A percentile compares a stretch with the other conserved stretches of the same genome.
Evolutionary conservation across 2,797 vertebrate species (phyloP).

Genomic region (Pangasius larnaudii): DNA sequence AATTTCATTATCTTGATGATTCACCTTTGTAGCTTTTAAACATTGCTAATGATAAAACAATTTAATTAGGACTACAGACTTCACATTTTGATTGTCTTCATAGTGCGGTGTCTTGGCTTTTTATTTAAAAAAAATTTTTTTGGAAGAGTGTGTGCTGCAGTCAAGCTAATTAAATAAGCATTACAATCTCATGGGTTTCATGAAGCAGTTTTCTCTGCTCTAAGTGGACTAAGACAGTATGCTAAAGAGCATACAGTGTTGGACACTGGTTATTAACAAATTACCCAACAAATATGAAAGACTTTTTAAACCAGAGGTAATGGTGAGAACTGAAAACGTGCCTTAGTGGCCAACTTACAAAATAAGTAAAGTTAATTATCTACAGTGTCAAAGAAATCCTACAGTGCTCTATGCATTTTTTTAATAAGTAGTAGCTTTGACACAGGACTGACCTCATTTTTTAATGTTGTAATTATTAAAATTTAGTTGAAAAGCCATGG

Average conservation of each 20-base stretch:
- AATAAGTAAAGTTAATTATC: constrained; percentile 8
- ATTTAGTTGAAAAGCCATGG: not conserved
- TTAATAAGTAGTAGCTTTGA: not conserved
- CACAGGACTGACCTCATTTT: not conserved
- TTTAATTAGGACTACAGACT: constrained; percentile 33
- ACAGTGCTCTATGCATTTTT: not conserved
- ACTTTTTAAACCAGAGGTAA: not conserved
- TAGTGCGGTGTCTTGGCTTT: constrained; percentile 9
- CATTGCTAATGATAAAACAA: constrained; percentile 25
- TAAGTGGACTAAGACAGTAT: constrained; percentile 13
- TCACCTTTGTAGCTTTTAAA: constrained; percentile 23
- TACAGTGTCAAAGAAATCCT: not conserved
- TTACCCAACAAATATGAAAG: not conserved
- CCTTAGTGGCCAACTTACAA: not conserved
- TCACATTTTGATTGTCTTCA: constrained; percentile 28
- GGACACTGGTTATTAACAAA: constrained; percentile 20
- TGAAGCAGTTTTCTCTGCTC: constrained; percentile 17
- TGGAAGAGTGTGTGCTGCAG: constrained; percentile 27
- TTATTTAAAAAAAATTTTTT: not conserved
- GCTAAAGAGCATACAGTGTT: constrained; percentile 2
- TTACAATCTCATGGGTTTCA: constrained; percentile 17
- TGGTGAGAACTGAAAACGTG: not conserved
- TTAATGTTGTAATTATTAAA: not conserved
- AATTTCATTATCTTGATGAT: constrained; percentile 36
- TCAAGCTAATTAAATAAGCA: constrained; percentile 42